Percentiles rank a stretch among this genome's conserved stretches.
These are phyloP conservation scores for Drosophila algonquin DNA, from an alignment of 2,888 invertebrate genomes.

Conservation along the genomic window DNA sequence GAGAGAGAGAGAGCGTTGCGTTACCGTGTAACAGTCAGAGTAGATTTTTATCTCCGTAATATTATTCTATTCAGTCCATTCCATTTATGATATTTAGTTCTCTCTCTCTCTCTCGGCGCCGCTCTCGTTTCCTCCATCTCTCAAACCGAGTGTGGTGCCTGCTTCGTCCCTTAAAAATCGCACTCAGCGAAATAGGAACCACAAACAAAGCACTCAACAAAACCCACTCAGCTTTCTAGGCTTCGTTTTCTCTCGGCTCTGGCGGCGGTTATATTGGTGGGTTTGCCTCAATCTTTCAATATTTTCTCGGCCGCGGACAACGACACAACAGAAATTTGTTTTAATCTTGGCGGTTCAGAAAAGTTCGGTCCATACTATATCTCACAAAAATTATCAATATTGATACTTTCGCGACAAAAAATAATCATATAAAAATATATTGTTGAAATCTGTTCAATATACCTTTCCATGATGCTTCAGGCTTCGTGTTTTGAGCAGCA, in stretches of 20 bases:
- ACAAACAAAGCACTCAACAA: neutral
- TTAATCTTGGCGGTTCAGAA: neutral
- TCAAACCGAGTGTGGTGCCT: neutral
- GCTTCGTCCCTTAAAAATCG: neutral
- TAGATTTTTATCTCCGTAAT: constrained; percentile 1
- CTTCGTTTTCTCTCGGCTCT: neutral
- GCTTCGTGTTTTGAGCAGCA: constrained; percentile 37
- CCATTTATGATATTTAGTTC: neutral
- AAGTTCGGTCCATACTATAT: neutral
- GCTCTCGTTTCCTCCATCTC: neutral
- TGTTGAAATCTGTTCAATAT: neutral
- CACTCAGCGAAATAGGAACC: neutral
- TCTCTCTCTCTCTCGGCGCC: neutral
- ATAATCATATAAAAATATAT: neutral
- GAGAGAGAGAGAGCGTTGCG: constrained; percentile 27
- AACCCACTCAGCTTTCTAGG: neutral
- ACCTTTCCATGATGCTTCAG: constrained; percentile 9
- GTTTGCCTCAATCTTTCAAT: constrained; percentile 1
- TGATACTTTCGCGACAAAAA: neutral
- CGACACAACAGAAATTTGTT: neutral
- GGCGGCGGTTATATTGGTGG: neutral
- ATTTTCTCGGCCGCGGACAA: neutral
- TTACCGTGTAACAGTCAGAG: constrained; percentile 27
- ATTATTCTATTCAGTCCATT: neutral
- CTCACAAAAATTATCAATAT: neutral